Conservation (phyloP, 2,888 invertebrate species). For the Polydrusus cervinus region DNA sequence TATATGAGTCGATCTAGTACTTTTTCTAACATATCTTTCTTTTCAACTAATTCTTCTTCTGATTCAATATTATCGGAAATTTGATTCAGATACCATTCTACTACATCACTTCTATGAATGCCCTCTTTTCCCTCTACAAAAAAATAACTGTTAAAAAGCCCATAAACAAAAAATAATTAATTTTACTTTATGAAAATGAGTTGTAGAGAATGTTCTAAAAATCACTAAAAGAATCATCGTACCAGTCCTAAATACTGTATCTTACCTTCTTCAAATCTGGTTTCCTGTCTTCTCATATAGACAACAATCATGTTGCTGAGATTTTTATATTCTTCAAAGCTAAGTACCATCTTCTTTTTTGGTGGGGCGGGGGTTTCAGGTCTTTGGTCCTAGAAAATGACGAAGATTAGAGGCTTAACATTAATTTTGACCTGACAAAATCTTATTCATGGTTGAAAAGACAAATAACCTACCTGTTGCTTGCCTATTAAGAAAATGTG, state of each 20-base stretch:
- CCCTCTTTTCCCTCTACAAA: slow-evolving; percentile 74
- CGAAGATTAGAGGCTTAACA: no score
- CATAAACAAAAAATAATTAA: no score
- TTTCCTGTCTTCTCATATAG: slow-evolving; percentile 91
- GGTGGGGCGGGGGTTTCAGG: slow-evolving; percentile 61
- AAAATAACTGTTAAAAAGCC: background rate
- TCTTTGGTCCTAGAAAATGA: slow-evolving; percentile 63
- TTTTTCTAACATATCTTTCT: slow-evolving; percentile 93
- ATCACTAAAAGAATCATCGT: no score
- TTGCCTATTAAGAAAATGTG: no score
- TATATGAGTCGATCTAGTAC: slow-evolving; percentile 93
- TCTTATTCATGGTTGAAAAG: no score
- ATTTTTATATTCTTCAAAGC: slow-evolving; percentile 95
- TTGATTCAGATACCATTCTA: slow-evolving; percentile 95
- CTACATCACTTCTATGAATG: slow-evolving; percentile 85
- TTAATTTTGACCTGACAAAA: no score
- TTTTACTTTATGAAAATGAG: no score
- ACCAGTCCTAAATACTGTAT: no score
- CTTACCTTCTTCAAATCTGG: slow-evolving; percentile 77
- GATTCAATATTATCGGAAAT: slow-evolving; percentile 90
- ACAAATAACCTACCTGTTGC: no score
- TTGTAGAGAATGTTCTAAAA: no score
- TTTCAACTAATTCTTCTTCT: slow-evolving; percentile 91
- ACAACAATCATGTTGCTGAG: slow-evolving; percentile 93
- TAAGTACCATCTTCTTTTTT: slow-evolving; percentile 86